phyloP scores from a whole-genome alignment of 2,113 vertebrate species.

The Festucalex cinctus region DNA sequence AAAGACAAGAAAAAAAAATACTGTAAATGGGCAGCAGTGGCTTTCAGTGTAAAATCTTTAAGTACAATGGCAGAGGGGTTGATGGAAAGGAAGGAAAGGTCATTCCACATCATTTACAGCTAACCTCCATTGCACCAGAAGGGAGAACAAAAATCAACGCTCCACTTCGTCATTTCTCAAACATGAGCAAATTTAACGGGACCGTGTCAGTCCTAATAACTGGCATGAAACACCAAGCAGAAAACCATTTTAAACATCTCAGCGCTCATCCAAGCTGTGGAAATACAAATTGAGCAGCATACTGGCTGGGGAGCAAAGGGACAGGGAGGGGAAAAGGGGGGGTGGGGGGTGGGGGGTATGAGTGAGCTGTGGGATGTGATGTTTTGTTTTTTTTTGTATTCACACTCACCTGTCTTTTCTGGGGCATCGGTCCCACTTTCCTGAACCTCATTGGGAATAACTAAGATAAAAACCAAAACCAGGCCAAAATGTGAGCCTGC shows the following conservation, averaged over 20 bases:
- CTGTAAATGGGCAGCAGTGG: slow-evolving; percentile 41
- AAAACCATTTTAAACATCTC: neutral
- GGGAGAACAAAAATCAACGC: neutral
- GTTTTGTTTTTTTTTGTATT: slow-evolving; percentile 49
- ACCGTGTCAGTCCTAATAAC: neutral
- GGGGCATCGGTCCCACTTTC: slow-evolving; percentile 69
- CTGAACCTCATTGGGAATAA: slow-evolving; percentile 77
- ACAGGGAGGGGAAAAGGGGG: neutral
- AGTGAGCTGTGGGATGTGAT: slow-evolving; percentile 61
- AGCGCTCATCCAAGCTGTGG: neutral
- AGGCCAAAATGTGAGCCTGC: slow-evolving; percentile 65
- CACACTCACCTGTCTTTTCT: slow-evolving; percentile 72
- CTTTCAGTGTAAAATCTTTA: slow-evolving; percentile 32
- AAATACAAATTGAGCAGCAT: slow-evolving; percentile 34
- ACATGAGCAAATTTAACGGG: neutral
- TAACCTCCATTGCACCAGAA: neutral
- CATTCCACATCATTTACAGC: slow-evolving; percentile 6
- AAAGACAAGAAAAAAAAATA: neutral
- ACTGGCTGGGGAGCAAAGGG: slow-evolving; percentile 32
- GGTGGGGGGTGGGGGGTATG: neutral
- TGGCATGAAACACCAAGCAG: neutral
- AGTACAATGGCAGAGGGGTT: slow-evolving; percentile 20
- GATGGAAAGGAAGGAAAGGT: slow-evolving; percentile 23
- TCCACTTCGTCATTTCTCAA: neutral
- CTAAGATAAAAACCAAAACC: slow-evolving; percentile 71